A percentile compares a stretch with the other conserved stretches of the same genome.
Conservation (phyloP, 1,140 invertebrate species). For the Megathymus violae region DNA sequence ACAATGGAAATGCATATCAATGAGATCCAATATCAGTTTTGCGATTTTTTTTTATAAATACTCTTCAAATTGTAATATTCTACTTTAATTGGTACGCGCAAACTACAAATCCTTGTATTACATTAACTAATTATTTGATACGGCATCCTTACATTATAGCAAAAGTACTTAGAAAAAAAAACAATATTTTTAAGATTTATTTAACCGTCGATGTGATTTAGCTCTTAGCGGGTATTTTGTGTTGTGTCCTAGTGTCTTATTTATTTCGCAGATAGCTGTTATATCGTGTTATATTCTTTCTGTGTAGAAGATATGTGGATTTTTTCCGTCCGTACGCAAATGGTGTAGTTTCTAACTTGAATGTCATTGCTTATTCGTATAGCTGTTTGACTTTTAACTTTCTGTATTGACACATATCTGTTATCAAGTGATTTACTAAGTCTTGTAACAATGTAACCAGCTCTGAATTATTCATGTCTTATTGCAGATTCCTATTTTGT, state of each 20-base stretch:
- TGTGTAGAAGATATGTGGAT: slow-evolving; percentile 20
- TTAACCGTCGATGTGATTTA: background rate
- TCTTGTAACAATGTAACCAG: slow-evolving; percentile 29
- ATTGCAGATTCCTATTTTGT: slow-evolving; percentile 82
- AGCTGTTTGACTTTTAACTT: slow-evolving; percentile 7
- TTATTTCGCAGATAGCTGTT: slow-evolving; percentile 16
- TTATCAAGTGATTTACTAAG: slow-evolving; percentile 36
- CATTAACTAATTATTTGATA: background rate
- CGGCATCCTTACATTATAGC: slow-evolving; percentile 7
- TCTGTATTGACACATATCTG: slow-evolving; percentile 46
- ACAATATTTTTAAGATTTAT: slow-evolving; percentile 19
- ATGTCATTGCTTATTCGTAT: slow-evolving; percentile 9
- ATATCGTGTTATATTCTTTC: slow-evolving; percentile 6
- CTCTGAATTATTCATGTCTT: slow-evolving; percentile 50
- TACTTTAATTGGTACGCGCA: too few species aligned
- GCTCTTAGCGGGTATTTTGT: slow-evolving; percentile 15
- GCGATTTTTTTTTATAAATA: too few species aligned
- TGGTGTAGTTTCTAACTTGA: slow-evolving; percentile 28
- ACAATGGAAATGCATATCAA: too few species aligned
- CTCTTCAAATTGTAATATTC: too few species aligned
- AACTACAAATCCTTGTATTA: too few species aligned
- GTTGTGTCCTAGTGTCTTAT: slow-evolving; percentile 19
- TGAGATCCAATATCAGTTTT: too few species aligned
- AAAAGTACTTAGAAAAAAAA: slow-evolving; percentile 24
- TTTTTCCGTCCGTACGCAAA: slow-evolving; percentile 46